Evolutionary conservation across 1,140 invertebrate species (phyloP), one percentile per base, ranked within the genome.

Genomic region (Anthonomus grandis): DNA sequence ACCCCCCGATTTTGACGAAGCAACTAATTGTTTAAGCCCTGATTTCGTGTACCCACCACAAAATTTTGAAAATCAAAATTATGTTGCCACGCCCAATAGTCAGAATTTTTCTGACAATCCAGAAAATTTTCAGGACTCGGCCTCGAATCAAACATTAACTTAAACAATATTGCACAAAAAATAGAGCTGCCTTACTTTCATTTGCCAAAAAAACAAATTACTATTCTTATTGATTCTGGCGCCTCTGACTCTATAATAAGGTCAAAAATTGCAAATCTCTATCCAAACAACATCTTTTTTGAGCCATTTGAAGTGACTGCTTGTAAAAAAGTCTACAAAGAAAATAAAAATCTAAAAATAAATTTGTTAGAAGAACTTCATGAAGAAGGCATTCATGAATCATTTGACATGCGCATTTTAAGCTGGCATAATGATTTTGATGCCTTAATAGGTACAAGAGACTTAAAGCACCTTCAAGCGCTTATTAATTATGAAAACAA

Each of bases 341-440:
- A 54, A 54, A 17, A 54, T 21, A 27, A 31, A 34, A 54, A 54
- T 34, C 18, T 54, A 44, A 31, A 13, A 12, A 17, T 44, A 6
- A 10, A 10, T n/a, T 8, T 54, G 3, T 17, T 54, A n/a, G 9
- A 45, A 34, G 41, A 54, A 45, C 9, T 54, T n/a, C n/a, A n/a
- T n/a, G n/a, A n/a, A n/a, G n/a, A n/a, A 8, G 51, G 51, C 9
- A 54, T 54, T 45, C 24, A 45, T 17, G 4, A 54, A 8, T 0
- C 17, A 12, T 22, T 54, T 4, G 0, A 45, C 3, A 9, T 54
- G 3, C 38, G 51, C 4, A 22, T 54, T 2, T 3, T 54, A 10
- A 45, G 45, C 45, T 54, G 51, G 41, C 51, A 54, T 21, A 18
- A 45, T 46, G 18, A 45, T 22, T 55, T 55, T 36, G 52, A 55